Base-by-base conservation (phyloP, 2,113 vertebrate species). In the Anthoscopus minutus region DNA sequence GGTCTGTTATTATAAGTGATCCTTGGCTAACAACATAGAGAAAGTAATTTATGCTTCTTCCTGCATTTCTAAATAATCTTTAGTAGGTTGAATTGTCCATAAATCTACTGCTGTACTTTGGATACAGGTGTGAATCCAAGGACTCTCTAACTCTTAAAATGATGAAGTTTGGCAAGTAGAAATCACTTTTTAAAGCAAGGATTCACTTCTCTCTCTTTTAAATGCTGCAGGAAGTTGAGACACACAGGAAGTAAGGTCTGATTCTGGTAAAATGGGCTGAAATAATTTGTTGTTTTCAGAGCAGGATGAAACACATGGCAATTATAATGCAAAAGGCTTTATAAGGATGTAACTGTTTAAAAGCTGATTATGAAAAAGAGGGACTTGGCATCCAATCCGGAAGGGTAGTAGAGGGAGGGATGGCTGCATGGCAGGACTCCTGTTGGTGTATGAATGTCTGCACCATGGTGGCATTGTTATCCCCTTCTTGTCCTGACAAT, bases 381-480 rank as follows among this genome's bases (percentile, higher is more conserved):
- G 51, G n/a, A 94, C 60, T 95, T 94, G 92, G 94, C 94, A 94
- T 93, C 57, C 82, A 81, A 2, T 95, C 74, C 89, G 87, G 87
- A 96, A 91, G 89, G 66, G 45, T 21, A 91, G 92, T 86, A 70
- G 82, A 94, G 67, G 72, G 89, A 96, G 62, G 94, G 86, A 96
- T 95, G 93, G 86, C 93, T 95, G 90, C 90, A 53, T 95, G 69
- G 93, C 95, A 96, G 95, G 93, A 92, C 82, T 92, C 92, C 94
- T 96, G 86, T 96, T 92, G 88, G 51, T 94, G 77, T 86, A 88
- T 65, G 88, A 93, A 94, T 96, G 95, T 96, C 88, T 83, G 90
- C 96, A 3, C 93, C 90, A 81, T 90, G 92, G 90, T 94, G 86
- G 94, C 88, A 97, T 96, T 96, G 88, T 95, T 95, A 92, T 93